Conservation (phyloP, 1,140 invertebrate species). For the Drosophila tristis region DNA sequence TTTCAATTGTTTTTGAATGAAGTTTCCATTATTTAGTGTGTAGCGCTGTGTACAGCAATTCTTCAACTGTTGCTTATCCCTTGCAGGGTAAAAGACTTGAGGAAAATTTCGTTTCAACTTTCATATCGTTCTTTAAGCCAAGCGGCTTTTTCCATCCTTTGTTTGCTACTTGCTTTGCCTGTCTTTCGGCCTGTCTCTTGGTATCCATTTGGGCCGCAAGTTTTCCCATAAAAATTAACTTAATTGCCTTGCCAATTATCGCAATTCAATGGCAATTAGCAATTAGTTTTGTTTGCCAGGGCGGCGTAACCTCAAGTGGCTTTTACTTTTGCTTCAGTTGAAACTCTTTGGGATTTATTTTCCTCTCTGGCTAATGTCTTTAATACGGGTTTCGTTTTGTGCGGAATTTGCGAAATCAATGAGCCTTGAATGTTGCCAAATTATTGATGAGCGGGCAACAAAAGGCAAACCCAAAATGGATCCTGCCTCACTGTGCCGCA, state of each 20-base stretch:
- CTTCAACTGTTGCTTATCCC: too few species aligned
- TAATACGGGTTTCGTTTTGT: constrained; percentile 20
- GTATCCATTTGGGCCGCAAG: constrained; percentile 19
- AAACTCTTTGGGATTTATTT: not conserved
- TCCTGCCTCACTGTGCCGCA: constrained; percentile 5
- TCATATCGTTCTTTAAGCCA: not conserved
- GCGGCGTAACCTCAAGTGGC: constrained; percentile 23
- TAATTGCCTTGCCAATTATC: constrained; percentile 53
- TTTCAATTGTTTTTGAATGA: too few species aligned
- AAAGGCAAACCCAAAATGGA: constrained; percentile 37
- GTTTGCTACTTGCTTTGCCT: not conserved
- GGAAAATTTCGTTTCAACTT: too few species aligned
- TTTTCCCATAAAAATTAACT: constrained; percentile 54
- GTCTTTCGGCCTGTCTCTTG: not conserved
- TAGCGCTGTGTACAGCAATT: too few species aligned
- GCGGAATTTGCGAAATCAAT: constrained; percentile 41
- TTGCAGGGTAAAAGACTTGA: too few species aligned
- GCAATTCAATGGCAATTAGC: constrained; percentile 46
- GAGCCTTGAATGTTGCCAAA: constrained; percentile 61
- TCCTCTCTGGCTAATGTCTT: constrained; percentile 4
- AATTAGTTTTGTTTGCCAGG: constrained; percentile 1
- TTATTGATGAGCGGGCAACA: constrained; percentile 31
- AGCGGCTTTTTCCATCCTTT: constrained; percentile 12
- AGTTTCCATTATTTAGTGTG: too few species aligned
- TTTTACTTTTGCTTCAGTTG: constrained; percentile 8